Evolutionary conservation across 2,888 invertebrate species (phyloP).

Genomic region (Psylliodes chrysocephalus): DNA sequence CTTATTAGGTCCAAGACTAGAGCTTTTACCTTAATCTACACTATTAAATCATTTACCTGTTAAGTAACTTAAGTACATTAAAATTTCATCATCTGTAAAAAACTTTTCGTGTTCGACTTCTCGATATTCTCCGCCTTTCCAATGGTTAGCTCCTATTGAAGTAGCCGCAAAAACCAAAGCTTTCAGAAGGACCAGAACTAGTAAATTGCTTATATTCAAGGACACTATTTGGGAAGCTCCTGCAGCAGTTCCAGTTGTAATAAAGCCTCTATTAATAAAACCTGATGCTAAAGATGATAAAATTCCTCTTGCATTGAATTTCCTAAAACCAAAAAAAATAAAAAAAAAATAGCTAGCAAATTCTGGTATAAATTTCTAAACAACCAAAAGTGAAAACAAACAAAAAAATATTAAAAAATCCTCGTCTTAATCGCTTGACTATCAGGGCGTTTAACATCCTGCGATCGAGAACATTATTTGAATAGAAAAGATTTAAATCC

Average conservation of each 20-base stretch:
- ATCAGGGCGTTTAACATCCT: too few species aligned
- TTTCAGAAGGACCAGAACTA: constrained; percentile 83
- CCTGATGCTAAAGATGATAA: constrained; percentile 57
- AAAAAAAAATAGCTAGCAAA: not conserved
- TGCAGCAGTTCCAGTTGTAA: constrained; percentile 46
- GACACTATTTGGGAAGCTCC: constrained; percentile 72
- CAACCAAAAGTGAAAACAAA: not conserved
- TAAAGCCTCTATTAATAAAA: constrained; percentile 58
- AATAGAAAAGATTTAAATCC: too few species aligned
- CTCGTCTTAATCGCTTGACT: too few species aligned
- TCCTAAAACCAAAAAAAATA: constrained; percentile 44
- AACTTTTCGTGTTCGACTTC: constrained; percentile 66
- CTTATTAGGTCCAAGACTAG: too few species aligned
- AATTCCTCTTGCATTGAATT: constrained; percentile 57
- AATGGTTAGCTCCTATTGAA: constrained; percentile 73
- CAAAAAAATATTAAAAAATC: not conserved
- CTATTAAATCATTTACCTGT: too few species aligned
- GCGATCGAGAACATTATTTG: too few species aligned
- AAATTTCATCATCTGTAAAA: constrained; percentile 77
- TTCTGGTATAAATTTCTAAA: too few species aligned
- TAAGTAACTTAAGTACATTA: constrained; percentile 76
- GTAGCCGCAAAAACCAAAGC: constrained; percentile 85
- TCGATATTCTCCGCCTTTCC: constrained; percentile 63
- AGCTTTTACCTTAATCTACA: too few species aligned
- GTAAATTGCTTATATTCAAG: constrained; percentile 82